phyloP scores from a whole-genome alignment of 1,140 invertebrate species.

The Contarinia nasturtii region DNA sequence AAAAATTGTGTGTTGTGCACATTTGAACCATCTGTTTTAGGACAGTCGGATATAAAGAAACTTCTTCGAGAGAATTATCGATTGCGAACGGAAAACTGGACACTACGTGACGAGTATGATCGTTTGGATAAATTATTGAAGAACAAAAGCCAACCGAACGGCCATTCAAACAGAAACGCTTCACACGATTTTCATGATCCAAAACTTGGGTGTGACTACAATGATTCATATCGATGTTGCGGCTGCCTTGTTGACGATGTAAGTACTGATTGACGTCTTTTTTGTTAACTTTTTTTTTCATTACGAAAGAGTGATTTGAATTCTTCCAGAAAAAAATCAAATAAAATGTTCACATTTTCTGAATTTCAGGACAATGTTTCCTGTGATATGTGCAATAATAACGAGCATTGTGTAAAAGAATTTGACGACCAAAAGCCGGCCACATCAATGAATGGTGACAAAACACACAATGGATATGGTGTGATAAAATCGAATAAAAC shows the following conservation, averaged over 20 bases:
- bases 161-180: not conserved
- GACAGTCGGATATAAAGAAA: constrained; percentile 76
- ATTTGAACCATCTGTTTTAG: constrained; percentile 25
- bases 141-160: not conserved
- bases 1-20: not conserved
- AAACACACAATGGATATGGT: constrained; percentile 4
- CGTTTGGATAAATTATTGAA: constrained; percentile 58
- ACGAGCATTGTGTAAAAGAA: constrained; percentile 15
- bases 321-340: not conserved
- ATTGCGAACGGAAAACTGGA: constrained; percentile 67
- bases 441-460: constrained; percentile 7
- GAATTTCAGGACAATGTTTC: constrained; percentile 20
- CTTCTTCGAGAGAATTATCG: constrained; percentile 71
- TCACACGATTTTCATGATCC: not conserved
- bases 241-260: too few relatives aligned
- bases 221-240: too few relatives aligned
- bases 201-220: too few relatives aligned
- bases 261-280: too few relatives aligned
- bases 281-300: too few relatives aligned
- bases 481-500: constrained; percentile 9
- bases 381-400: constrained; percentile 26
- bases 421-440: constrained; percentile 20
- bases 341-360: not conserved
- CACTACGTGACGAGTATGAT: constrained; percentile 70
- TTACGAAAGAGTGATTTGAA: too few relatives aligned